These are phyloP conservation scores for Oscheius sp. DNA, from an alignment of 2,888 invertebrate genomes.

Conservation along the genomic window DNA sequence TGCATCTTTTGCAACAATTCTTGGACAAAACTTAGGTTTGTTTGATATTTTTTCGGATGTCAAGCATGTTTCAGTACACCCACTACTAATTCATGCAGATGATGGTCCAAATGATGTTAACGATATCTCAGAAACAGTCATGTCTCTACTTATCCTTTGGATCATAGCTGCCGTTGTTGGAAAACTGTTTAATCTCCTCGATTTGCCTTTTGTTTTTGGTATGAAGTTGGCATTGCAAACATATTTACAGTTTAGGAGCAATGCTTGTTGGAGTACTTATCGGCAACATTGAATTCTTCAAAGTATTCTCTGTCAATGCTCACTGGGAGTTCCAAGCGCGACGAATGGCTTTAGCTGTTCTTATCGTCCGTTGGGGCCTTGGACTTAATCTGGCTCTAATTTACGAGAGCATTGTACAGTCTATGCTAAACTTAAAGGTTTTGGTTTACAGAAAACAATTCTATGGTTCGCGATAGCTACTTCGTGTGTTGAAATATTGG, in stretches of 20 bases:
- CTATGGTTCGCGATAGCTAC: neutral
- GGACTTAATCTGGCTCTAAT: constrained; percentile 46
- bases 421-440: too few relatives aligned
- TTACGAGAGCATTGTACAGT: constrained; percentile 40
- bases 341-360: constrained; percentile 44
- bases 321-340: constrained; percentile 49
- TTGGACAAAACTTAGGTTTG: constrained; percentile 45
- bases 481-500: constrained; percentile 36
- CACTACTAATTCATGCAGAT: neutral
- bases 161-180: constrained; percentile 1
- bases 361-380: constrained; percentile 53
- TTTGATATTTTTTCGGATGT: constrained; percentile 9
- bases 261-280: constrained; percentile 48
- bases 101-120: too few relatives aligned
- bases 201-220: constrained; percentile 25
- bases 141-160: constrained; percentile 7
- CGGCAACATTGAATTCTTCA: constrained; percentile 44
- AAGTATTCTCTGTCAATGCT: constrained; percentile 44
- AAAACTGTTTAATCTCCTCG: constrained; percentile 2
- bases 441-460: neutral
- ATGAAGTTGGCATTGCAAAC: neutral
- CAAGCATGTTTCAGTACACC: neutral
- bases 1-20: constrained; percentile 41
- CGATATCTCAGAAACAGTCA: neutral
- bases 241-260: constrained; percentile 38